Percentiles rank a stretch among this genome's conserved stretches.
Evolutionary conservation across 2,888 invertebrate genomes (phyloP).

Genomic region (Sipha maydis): DNA sequence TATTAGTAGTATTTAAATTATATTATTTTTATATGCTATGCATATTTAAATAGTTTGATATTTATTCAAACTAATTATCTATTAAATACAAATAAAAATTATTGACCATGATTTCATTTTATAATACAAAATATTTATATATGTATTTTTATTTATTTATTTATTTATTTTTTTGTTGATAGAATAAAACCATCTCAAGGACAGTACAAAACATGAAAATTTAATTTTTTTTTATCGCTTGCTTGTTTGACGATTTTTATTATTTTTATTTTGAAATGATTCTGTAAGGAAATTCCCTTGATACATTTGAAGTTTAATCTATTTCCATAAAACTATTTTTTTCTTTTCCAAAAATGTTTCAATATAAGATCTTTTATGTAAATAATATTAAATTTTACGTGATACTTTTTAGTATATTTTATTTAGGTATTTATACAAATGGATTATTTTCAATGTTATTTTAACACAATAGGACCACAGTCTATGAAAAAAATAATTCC

Average conservation of each 20-base stretch:
- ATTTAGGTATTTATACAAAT: neutral
- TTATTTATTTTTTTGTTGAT: too few species aligned
- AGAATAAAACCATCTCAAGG: too few species aligned
- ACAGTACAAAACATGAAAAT: too few species aligned
- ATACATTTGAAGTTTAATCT: neutral
- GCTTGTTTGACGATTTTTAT: neutral
- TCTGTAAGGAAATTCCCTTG: neutral
- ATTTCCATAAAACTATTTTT: neutral
- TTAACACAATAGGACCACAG: neutral
- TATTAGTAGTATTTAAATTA: too few species aligned
- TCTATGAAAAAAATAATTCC: neutral
- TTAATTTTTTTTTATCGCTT: neutral
- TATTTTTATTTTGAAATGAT: neutral
- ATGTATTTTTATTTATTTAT: too few species aligned
- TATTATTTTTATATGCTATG: too few species aligned
- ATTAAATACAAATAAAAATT: too few species aligned
- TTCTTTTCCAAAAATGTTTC: neutral
- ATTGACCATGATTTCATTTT: too few species aligned
- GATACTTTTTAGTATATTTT: conserved; percentile 11
- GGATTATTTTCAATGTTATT: neutral
- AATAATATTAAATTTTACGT: neutral
- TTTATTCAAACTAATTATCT: too few species aligned
- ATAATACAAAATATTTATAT: too few species aligned
- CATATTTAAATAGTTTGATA: too few species aligned
- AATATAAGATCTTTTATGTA: neutral